Base-by-base conservation (phyloP, 2,797 vertebrate species). In the Synanceia verrucosa region DNA sequence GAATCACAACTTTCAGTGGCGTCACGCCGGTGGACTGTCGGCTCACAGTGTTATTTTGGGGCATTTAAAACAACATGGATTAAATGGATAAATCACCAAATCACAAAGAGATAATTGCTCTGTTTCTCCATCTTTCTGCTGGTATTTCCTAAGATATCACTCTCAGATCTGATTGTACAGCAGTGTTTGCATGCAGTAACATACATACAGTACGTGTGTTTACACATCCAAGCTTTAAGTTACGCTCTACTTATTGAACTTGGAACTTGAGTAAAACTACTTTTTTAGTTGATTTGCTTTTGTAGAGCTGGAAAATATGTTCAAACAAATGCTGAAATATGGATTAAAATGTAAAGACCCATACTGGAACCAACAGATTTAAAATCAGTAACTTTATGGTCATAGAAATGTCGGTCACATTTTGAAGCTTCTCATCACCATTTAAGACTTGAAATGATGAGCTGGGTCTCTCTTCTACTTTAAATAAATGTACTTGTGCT, bases 281-380 rank as follows among this genome's bases (percentile, higher is more conserved):
- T 64, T 31, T 74, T 50, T 31, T 2, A 36, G 41, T 18, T 19
- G 13, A 24, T 47, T 37, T 55, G 1, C 52, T 59, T 75, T 52
- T 47, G 16, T 10, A 41, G 48, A 29, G 6, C 16, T 19, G 5
- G 31, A 78, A 65, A 81, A 73, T 82, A 48, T 78, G n/a, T 10
- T 50, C 7, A 37, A 39, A 37, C 26, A 39, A 41, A 47, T 18
- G 28, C 18, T 60, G 31, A 52, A 51, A 70, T 29, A 60, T 24
- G 53, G 11, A 43, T 65, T 50, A 21, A 23, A 57, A 34, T 14
- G 24, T 34, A 43, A 43, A 58, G 11, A 57, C 19, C 19, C 16
- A 33, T 12, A 64, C 14, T 57, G 33, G 36, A 55, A 50, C 43
- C 6, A 50, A 7, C 33, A 19, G 41, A 53, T 37, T 4, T 26